Base-by-base conservation (phyloP, 2,797 vertebrate species). In the Galagoides demidoff region DNA sequence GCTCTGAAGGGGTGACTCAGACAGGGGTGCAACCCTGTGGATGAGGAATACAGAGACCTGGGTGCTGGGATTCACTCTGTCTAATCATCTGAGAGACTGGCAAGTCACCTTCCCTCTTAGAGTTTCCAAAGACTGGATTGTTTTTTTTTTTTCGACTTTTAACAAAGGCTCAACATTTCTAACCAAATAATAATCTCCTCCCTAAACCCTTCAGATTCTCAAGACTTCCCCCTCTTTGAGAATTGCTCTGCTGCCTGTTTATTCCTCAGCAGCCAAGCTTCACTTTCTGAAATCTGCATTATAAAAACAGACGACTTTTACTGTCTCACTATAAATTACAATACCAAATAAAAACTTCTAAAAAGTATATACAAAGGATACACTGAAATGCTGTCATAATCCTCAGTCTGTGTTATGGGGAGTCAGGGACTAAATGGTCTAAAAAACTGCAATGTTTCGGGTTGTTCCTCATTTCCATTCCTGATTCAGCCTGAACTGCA, bases 241-340 rank as follows among this genome's bases (percentile, higher is more conserved):
- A 85, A 84, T 2, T 23, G 39, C 61, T 87, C 70, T 63, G 74
- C 59, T 37, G 81, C 73, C 78, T 92, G 81, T 89, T 94, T 87
- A 93, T 43, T 78, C 22, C 52, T 61, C 52, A 95, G 70, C 12
- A 95, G 92, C 90, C 70, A 90, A 83, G 19, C 70, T 77, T 90
- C 49, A 49, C 37, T 90, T 96, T 96, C 85, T 81, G 73, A 90
- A 95, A 74, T 95, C 20, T 78, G 70, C 27, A 90, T 77, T 92
- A 88, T 29, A 93, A 90, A 92, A 95, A 66, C 17, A 86, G 85
- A 64, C 6, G 37, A 66, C 34, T 94, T 92, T 77, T 87, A 61
- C 7, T 52, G 5, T 81, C n/a, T 76, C 45, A n/a, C 74, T 71
- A 68, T 63, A 86, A 77, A 81, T 59, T 61, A 66, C 43, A 89